phyloP scores from a whole-genome alignment of 2,113 vertebrate genomes.

The Microcebus tavaratra region DNA sequence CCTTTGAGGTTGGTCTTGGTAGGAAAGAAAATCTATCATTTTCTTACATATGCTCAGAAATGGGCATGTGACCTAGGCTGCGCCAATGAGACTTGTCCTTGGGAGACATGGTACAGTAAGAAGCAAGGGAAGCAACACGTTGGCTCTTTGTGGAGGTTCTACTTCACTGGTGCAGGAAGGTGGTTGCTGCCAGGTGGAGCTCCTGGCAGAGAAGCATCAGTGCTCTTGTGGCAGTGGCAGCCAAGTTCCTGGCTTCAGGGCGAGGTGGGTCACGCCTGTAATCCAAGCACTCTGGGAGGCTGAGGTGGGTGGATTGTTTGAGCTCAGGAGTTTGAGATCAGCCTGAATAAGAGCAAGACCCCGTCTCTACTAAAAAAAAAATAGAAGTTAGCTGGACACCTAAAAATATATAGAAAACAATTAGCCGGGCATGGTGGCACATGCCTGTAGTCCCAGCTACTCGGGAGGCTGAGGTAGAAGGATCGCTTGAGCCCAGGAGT shows the following conservation, averaged over 20 bases:
- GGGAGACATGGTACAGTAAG: not conserved
- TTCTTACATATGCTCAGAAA: not conserved
- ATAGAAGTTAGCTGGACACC: no score
- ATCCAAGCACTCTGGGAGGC: no score
- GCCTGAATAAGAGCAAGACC: no score
- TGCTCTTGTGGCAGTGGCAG: not conserved
- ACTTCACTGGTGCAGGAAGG: not conserved
- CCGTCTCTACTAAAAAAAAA: no score
- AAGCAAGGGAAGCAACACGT: rapidly evolving
- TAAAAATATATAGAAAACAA: no score
- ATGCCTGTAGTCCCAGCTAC: no score
- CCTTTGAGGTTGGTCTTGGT: not conserved
- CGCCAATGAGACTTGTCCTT: not conserved
- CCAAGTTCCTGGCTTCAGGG: not conserved
- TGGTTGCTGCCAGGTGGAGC: not conserved
- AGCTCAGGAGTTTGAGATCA: no score
- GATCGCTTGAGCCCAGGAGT: no score
- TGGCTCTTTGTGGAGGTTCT: not conserved
- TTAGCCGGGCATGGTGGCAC: no score
- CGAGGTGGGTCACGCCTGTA: no score
- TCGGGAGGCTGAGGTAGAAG: no score
- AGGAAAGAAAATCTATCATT: not conserved
- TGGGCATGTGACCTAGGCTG: not conserved
- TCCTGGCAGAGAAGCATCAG: not conserved
- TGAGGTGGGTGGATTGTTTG: no score